These are phyloP conservation scores for Rhodophaea formosa DNA, from an alignment of 2,888 invertebrate genomes.

Conservation along the genomic window DNA sequence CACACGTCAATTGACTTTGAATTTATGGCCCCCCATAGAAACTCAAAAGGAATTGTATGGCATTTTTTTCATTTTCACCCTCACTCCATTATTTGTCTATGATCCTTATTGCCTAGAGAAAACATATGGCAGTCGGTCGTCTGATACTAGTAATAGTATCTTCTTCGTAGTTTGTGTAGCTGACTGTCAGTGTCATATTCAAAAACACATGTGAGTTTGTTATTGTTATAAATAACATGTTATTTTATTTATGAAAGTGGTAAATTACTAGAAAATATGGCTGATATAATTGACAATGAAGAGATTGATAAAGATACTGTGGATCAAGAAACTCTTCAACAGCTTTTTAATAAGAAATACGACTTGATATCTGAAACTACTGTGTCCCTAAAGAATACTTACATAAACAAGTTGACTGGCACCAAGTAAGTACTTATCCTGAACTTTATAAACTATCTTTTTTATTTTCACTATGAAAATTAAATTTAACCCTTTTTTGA, in stretches of 20 bases:
- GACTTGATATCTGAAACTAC: conserved; percentile 71
- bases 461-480: neutral
- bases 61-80: no score
- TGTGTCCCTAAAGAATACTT: conserved; percentile 78
- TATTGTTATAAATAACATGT: neutral
- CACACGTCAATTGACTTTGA: no score
- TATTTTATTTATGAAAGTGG: neutral
- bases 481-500: neutral
- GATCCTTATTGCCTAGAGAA: no score
- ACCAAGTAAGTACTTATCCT: conserved; percentile 69
- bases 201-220: neutral
- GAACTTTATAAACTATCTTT: neutral
- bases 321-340: conserved; percentile 45
- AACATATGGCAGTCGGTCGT: no score
- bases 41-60: no score
- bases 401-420: conserved; percentile 81
- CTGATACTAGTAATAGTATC: no score
- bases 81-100: no score
- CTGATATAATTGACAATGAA: conserved; percentile 64
- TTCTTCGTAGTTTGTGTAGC: no score
- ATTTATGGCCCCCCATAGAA: no score
- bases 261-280: conserved; percentile 39
- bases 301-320: conserved; percentile 64
- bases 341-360: conserved; percentile 58
- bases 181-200: neutral